Evolutionary conservation across 2,113 vertebrate species (phyloP), one percentile per base, ranked within the genome.

Genomic region (Rhineura floridana): DNA sequence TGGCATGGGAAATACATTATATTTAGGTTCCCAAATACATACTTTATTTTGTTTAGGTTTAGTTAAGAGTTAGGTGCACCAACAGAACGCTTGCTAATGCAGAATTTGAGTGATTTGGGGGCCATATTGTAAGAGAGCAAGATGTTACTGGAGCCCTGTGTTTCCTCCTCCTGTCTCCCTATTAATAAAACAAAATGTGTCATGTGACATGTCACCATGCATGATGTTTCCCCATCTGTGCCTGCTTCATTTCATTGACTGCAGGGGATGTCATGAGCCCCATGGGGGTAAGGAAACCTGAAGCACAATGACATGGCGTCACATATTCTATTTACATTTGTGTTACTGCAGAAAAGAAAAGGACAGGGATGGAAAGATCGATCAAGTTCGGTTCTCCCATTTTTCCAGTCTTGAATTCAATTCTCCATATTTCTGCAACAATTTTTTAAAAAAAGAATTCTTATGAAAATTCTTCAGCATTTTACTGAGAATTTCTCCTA

Each of bases 31-130:
- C 90, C 83, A 89, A 83, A 81, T 75, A 55, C 0, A 92, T 44
- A 9, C 76, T 83, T 90, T 7, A 78, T 90, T 96, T 92, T 92
- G 46, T 91, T 95, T 92, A 93, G 55, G 84, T 93, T 92, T 86
- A 88, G 48, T 30, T 88, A 50, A 70, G 33, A 84, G 36, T 85
- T 91, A 46, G n/a, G 28, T 3, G 0, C 81, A 67, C 83, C 75
- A 91, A 88, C 3, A 77, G 50, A 91, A 65, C 0, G 0, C 83
- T 70, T 87, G 33, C 59, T 85, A 75, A 79, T 48, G 91, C 79
- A 86, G 7, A 46, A 72, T 52, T 91, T 39, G 50, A 89, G 44
- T 1, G 2, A 67, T 44, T 46, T 42, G 19, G 33, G 48, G 3
- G 73, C 25, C 7, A n/a, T 70, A 50, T 39, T 23, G n/a, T 76